phyloP scores from a whole-genome alignment of 2,797 vertebrate genomes.

The Hydrophis major region DNA sequence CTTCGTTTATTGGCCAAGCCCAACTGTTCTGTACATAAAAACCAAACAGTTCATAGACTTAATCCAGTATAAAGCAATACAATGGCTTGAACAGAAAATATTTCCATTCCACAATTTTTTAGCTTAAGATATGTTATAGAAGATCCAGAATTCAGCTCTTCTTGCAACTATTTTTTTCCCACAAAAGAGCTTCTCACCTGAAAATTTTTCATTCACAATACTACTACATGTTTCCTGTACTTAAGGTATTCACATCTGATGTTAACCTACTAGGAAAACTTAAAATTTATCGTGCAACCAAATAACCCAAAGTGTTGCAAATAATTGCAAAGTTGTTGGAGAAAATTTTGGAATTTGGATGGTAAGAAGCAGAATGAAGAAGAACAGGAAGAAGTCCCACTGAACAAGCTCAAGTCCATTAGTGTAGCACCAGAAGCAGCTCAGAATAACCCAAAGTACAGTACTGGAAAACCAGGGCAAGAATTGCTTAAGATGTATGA shows the following conservation, averaged over 20 bases:
- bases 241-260: constrained; percentile 15
- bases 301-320: background rate
- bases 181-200: constrained; percentile 21
- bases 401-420: background rate
- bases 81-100: constrained; percentile 31
- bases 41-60: background rate
- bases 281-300: background rate
- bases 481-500: background rate
- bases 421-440: constrained; percentile 26
- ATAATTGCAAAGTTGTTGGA: background rate
- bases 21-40: constrained; percentile 32
- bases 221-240: constrained; percentile 5
- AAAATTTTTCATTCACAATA: constrained; percentile 22
- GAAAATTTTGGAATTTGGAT: background rate
- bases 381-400: background rate
- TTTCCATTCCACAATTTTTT: constrained; percentile 23
- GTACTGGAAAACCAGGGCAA: background rate
- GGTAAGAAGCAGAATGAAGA: background rate
- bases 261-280: constrained; percentile 42
- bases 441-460: background rate
- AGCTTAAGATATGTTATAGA: background rate
- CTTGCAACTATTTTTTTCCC: constrained; percentile 17
- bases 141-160: background rate
- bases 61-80: background rate
- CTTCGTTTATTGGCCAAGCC: constrained; percentile 28